These are phyloP conservation scores for Halichoerus grypus DNA, from an alignment of 2,113 vertebrate species.

Conservation along the genomic window DNA sequence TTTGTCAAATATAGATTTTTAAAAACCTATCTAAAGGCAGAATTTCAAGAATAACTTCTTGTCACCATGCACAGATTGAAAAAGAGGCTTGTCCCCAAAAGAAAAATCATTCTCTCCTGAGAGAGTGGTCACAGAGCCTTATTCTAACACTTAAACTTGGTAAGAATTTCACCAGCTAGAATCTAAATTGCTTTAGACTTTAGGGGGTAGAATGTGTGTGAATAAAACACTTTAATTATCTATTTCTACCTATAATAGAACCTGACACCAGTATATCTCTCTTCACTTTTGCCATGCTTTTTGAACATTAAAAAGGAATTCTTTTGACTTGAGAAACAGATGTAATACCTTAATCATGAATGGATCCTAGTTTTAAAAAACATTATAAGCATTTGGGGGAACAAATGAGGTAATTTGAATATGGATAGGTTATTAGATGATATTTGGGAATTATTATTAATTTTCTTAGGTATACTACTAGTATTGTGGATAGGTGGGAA, in stretches of 20 bases:
- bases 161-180: not conserved
- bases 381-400: not conserved
- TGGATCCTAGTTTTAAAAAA: not conserved
- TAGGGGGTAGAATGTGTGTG: not conserved
- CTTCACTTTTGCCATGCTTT: not conserved
- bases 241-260: conserved; percentile 35
- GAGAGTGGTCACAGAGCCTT: not conserved
- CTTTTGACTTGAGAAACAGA: conserved; percentile 34
- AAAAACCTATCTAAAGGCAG: not conserved
- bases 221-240: not conserved
- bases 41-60: conserved; percentile 32
- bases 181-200: not conserved
- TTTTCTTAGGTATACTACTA: conserved; percentile 2
- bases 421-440: not conserved
- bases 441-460: not conserved
- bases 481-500: not conserved
- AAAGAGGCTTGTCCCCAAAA: conserved; percentile 6
- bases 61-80: not conserved
- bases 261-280: not conserved
- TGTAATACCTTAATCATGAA: conserved; percentile 2
- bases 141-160: conserved; percentile 37
- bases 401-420: not conserved
- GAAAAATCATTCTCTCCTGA: conserved; percentile 31
- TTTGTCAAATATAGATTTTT: not conserved
- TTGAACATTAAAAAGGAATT: not conserved